Conservation (phyloP, 1,140 invertebrate genomes). For the Protaetia brevitarsis region DNA sequence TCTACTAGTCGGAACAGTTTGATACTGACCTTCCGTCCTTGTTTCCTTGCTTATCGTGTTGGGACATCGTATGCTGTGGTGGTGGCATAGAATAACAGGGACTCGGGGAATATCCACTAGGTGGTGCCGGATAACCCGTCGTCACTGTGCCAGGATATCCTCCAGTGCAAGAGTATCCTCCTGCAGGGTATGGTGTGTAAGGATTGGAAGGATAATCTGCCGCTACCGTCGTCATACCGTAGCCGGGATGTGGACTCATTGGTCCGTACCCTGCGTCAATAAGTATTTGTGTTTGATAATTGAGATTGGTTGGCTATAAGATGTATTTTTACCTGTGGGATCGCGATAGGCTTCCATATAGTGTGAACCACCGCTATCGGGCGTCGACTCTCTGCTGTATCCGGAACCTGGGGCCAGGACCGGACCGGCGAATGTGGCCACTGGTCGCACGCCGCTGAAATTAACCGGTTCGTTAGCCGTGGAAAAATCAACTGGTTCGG, state of each 20-base stretch:
- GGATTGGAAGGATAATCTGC: slow-evolving; percentile 74
- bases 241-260: slow-evolving; percentile 78
- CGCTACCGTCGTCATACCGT: slow-evolving; percentile 70
- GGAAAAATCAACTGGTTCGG: slow-evolving; percentile 67
- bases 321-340: slow-evolving; percentile 61
- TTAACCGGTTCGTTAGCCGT: slow-evolving; percentile 62
- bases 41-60: slow-evolving; percentile 66
- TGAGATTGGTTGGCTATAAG: not conserved
- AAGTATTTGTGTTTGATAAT: not conserved
- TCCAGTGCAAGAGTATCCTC: slow-evolving; percentile 45
- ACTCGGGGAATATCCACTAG: slow-evolving; percentile 68
- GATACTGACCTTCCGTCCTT: slow-evolving; percentile 72
- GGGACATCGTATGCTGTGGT: slow-evolving; percentile 63
- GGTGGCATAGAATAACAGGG: slow-evolving; percentile 82
- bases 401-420: slow-evolving; percentile 53
- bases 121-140: slow-evolving; percentile 57
- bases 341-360: slow-evolving; percentile 82
- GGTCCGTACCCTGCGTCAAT: slow-evolving; percentile 66
- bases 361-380: slow-evolving; percentile 76
- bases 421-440: slow-evolving; percentile 44
- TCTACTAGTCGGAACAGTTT: not conserved
- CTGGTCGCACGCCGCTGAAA: slow-evolving; percentile 60
- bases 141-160: slow-evolving; percentile 64
- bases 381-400: slow-evolving; percentile 79
- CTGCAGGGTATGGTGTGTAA: slow-evolving; percentile 60